These are phyloP conservation scores for Junonia oenone DNA, from an alignment of 2,888 invertebrate species.

Conservation along the genomic window DNA sequence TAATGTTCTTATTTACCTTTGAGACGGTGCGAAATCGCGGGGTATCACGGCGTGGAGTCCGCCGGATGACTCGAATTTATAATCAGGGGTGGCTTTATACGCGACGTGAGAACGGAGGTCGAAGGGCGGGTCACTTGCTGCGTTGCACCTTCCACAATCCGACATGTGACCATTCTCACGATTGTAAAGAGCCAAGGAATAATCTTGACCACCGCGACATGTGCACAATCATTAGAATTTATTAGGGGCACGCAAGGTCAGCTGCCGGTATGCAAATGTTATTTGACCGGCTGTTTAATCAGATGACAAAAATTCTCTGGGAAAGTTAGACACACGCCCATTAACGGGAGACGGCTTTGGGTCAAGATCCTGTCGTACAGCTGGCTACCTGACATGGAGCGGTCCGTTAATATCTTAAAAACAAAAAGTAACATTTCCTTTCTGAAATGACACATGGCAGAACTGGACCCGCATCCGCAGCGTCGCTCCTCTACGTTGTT, in stretches of 20 bases:
- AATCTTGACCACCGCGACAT: slow-evolving; percentile 54
- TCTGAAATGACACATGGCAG: slow-evolving; percentile 50
- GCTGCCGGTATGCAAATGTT: slow-evolving; percentile 60
- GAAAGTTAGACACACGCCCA: slow-evolving; percentile 46
- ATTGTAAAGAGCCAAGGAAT: slow-evolving; percentile 52
- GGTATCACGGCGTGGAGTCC: slow-evolving; percentile 51
- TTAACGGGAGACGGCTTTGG: slow-evolving; percentile 42
- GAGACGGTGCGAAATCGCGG: slow-evolving; percentile 50
- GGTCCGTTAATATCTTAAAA: slow-evolving; percentile 55
- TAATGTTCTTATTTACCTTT: slow-evolving; percentile 74
- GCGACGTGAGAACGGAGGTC: slow-evolving; percentile 66
- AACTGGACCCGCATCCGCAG: slow-evolving; percentile 59
- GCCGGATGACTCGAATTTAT: slow-evolving; percentile 67
- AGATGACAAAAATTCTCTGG: slow-evolving; percentile 46
- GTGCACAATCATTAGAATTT: slow-evolving; percentile 68
- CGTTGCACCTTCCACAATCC: slow-evolving; percentile 60
- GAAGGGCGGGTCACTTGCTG: slow-evolving; percentile 70
- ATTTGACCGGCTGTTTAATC: slow-evolving; percentile 53
- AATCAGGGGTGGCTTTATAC: slow-evolving; percentile 66
- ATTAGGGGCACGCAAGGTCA: slow-evolving; percentile 67
- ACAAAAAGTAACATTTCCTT: slow-evolving; percentile 65
- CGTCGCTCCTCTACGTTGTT: slow-evolving; percentile 46
- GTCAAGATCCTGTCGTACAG: slow-evolving; percentile 40
- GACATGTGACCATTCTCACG: slow-evolving; percentile 60
- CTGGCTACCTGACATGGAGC: slow-evolving; percentile 62